phyloP scores from a whole-genome alignment of 2,888 invertebrate genomes.

The Brachypalpus laphriformis region DNA sequence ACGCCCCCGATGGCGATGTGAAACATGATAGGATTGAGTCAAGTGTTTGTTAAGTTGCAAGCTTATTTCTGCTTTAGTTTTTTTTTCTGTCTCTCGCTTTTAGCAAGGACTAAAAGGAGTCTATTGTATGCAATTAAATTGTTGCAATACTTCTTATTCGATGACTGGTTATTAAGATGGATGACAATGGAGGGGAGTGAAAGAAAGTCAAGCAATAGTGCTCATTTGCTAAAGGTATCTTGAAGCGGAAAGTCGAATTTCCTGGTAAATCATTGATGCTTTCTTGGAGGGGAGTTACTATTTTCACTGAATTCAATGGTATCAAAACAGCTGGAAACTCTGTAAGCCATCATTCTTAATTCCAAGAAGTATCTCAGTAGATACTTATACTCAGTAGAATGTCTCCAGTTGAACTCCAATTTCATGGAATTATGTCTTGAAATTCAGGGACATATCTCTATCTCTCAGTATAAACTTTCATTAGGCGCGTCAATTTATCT shows the following conservation, averaged over 20 bases:
- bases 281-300: no score
- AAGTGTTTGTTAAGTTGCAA: constrained; percentile 71
- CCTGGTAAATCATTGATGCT: not conserved
- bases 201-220: not conserved
- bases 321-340: not conserved
- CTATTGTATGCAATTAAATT: constrained; percentile 53
- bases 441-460: no score
- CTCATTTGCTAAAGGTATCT: not conserved
- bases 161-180: constrained; percentile 19
- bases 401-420: no score
- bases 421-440: no score
- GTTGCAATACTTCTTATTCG: constrained; percentile 34
- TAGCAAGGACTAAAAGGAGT: constrained; percentile 10
- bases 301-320: not conserved
- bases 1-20: constrained; percentile 56
- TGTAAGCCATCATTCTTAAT: not conserved
- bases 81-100: constrained; percentile 7
- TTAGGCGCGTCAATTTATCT: no score
- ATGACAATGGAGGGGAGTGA: constrained; percentile 2
- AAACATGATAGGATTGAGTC: constrained; percentile 71
- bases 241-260: not conserved
- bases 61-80: constrained; percentile 40
- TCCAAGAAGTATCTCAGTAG: no score
- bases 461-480: no score
- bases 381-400: no score